Evolutionary conservation across 2,113 vertebrate genomes (phyloP).

Genomic region (Triplophysa dalaica): DNA sequence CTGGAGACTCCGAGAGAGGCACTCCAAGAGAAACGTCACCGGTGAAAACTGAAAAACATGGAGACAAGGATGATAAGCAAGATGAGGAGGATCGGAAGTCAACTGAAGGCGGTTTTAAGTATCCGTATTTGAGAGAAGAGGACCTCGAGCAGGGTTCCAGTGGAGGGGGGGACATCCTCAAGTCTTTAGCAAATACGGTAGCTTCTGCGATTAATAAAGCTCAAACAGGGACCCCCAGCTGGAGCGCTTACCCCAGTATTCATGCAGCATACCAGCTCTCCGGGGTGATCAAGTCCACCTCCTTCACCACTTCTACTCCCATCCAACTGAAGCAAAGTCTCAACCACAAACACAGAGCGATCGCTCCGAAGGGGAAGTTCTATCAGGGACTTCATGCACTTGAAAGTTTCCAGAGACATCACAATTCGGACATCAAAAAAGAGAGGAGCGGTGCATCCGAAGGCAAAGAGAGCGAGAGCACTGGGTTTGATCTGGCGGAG

Average conservation of each 20-base stretch:
- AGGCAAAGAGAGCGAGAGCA: constrained; percentile 75
- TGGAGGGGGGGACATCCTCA: constrained; percentile 94
- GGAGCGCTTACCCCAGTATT: constrained; percentile 97
- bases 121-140: constrained; percentile 94
- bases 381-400: constrained; percentile 65
- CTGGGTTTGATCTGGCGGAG: constrained; percentile 77
- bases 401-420: constrained; percentile 75
- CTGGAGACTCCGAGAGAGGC: constrained; percentile 70
- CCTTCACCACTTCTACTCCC: constrained; percentile 80
- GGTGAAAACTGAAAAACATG: constrained; percentile 78
- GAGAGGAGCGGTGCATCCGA: constrained; percentile 84
- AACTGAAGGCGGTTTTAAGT: constrained; percentile 84
- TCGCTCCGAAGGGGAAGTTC: constrained; percentile 91
- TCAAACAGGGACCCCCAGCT: constrained; percentile 80
- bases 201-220: constrained; percentile 80
- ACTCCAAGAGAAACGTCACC: constrained; percentile 80
- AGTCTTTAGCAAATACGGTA: constrained; percentile 94
- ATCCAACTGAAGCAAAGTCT: constrained; percentile 88
- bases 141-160: constrained; percentile 92
- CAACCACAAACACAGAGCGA: constrained; percentile 88
- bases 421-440: constrained; percentile 86
- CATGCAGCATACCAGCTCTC: constrained; percentile 97
- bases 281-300: constrained; percentile 82
- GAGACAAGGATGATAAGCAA: constrained; percentile 81
- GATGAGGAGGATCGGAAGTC: constrained; percentile 83